phyloP scores from a whole-genome alignment of 2,113 vertebrate species.

The Pterocles orientalis region DNA sequence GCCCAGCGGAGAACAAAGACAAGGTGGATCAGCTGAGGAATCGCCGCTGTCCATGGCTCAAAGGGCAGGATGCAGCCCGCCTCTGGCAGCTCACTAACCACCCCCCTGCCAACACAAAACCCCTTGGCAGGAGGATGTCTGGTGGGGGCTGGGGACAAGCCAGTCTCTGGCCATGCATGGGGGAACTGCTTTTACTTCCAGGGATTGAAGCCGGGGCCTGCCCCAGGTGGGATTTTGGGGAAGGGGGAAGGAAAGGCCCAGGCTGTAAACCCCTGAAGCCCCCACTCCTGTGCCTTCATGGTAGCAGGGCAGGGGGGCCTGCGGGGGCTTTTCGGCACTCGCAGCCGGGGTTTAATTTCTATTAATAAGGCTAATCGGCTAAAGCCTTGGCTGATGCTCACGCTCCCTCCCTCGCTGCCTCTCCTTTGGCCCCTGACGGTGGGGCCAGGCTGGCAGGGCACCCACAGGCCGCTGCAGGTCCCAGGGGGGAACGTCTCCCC shows the following conservation, averaged over 20 bases:
- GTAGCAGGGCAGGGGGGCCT: neutral
- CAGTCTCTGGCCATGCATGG: fast-evolving
- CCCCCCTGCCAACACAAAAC: neutral
- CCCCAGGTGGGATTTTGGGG: neutral
- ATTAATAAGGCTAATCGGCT: slow-evolving; percentile 70
- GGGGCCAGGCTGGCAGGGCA: neutral
- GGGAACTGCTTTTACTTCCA: neutral
- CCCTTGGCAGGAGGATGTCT: neutral
- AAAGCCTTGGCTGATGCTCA: neutral
- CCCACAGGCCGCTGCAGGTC: neutral
- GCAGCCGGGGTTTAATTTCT: slow-evolving; percentile 37
- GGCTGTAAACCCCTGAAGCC: neutral
- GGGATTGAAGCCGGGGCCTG: neutral
- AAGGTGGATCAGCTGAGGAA: neutral
- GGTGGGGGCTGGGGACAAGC: fast-evolving
- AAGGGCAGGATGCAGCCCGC: neutral
- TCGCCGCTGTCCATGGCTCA: fast-evolving
- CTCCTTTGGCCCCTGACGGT: fast-evolving
- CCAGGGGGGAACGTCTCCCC: fast-evolving
- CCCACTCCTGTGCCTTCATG: neutral
- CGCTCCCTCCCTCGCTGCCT: fast-evolving
- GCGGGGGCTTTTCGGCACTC: neutral
- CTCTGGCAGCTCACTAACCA: neutral
- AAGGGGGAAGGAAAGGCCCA: neutral
- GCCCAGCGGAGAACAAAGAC: neutral